Percentiles rank a stretch among this genome's conserved stretches.
Evolutionary conservation across 2,113 vertebrate genomes (phyloP).

Genomic region (Emberiza fucata): DNA sequence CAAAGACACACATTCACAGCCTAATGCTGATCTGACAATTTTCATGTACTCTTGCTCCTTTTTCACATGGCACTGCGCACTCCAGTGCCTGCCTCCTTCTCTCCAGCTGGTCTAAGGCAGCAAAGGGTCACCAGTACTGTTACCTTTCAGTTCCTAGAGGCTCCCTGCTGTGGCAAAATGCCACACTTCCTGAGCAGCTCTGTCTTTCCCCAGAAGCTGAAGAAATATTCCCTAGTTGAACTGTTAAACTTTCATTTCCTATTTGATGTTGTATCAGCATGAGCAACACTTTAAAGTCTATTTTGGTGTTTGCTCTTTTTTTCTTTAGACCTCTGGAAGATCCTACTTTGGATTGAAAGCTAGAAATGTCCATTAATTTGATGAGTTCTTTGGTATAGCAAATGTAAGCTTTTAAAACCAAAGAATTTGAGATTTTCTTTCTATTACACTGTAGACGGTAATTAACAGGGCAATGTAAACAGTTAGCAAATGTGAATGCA

Average conservation of each 20-base stretch:
- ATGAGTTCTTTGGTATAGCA: background rate
- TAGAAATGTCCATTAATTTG: background rate
- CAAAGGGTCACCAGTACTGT: background rate
- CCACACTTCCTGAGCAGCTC: conserved; percentile 20
- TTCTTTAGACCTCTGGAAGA: background rate
- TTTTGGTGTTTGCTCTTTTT: background rate
- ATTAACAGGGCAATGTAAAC: background rate
- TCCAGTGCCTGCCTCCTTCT: background rate
- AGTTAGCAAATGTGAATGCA: background rate
- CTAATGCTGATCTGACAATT: background rate
- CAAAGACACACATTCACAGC: background rate
- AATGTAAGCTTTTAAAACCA: background rate
- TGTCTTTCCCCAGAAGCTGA: background rate
- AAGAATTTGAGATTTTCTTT: background rate
- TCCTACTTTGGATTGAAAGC: background rate
- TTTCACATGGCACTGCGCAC: background rate
- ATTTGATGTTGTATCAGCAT: background rate
- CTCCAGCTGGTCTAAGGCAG: conserved; percentile 1
- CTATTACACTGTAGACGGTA: background rate
- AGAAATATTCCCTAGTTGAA: conserved; percentile 13
- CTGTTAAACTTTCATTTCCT: conserved; percentile 37
- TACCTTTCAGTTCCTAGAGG: conserved; percentile 1
- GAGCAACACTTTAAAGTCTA: background rate
- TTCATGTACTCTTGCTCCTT: background rate
- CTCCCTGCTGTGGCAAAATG: conserved; percentile 29